Evolutionary conservation across 2,888 invertebrate species (phyloP), one percentile per base, ranked within the genome.

Genomic region (Anodontia alba): DNA sequence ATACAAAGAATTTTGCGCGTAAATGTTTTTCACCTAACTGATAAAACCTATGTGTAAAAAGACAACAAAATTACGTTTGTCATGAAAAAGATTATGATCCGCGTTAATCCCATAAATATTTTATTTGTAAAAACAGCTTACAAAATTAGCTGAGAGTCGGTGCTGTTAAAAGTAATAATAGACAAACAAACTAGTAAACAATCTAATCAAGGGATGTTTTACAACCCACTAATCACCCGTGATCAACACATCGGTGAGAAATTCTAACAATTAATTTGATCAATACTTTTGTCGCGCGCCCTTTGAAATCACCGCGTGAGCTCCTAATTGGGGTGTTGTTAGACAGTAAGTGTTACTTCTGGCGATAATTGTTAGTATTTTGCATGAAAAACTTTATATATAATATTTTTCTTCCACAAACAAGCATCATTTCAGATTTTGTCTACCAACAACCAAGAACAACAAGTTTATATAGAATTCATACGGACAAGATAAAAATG

Each of bases 241-340:
- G 62, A 69, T 43, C 29, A 69, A 42, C 73, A 73, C 38, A 51
- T 57, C 33, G 33, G 62, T 62, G 73, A 57, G 73, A 73, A 73
- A 73, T 73, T 38, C 73, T 57, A 43, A 26, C 57, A 20, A 73
- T 73, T 73, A 73, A 29, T 10, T 3, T 42, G 43, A 73, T 73
- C 57, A 43, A 73, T 66, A 62, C 73, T 62, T 57, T 73, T 43
- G 43, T 62, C 73, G 38, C 73, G 38, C 57, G 23, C 26, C 42
- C 51, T 73, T 73, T 73, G 73, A 51, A 43, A 33, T 38, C 5
- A 33, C 73, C 66, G 73, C 69, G 33, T 62, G 62, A 62, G 17
- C 2, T 15, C 62, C 33, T 62, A 62, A 62, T 62, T 62, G 38
- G 62, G 62, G 3, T 20, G 7, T 62, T 62, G 62, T 62, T 62